Percentiles rank a stretch among this genome's conserved stretches.
These are phyloP conservation scores for Telmatochromis sp. DNA, from an alignment of 2,113 vertebrate species.

Conservation along the genomic window DNA sequence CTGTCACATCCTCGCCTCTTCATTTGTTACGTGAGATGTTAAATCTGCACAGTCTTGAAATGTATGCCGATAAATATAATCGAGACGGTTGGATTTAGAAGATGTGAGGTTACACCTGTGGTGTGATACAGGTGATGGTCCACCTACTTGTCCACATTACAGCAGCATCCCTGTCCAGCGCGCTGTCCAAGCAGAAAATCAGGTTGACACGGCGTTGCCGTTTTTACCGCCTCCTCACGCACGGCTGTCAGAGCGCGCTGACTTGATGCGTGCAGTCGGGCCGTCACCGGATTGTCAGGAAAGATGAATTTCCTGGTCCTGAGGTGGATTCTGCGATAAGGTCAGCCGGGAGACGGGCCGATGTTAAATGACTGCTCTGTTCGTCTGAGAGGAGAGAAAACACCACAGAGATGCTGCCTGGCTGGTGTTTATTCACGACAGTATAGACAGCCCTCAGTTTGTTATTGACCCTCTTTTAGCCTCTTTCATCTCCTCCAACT, in stretches of 20 bases:
- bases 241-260: background rate
- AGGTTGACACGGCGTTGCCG: background rate
- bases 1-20: background rate
- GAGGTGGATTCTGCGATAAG: constrained; percentile 1
- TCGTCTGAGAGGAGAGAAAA: background rate
- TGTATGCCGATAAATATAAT: background rate
- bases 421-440: background rate
- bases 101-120: background rate
- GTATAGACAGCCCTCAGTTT: rapidly evolving
- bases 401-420: background rate
- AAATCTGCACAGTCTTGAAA: background rate
- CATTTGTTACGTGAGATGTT: background rate
- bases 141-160: background rate
- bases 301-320: constrained; percentile 27
- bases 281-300: constrained; percentile 29
- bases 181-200: constrained; percentile 1
- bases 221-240: background rate
- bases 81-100: background rate
- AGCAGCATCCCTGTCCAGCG: background rate
- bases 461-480: background rate
- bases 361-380: background rate
- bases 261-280: constrained; percentile 1
- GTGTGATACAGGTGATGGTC: background rate
- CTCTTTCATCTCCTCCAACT: background rate
- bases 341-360: background rate